A percentile compares a stretch with the other conserved stretches of the same genome.
Conservation (phyloP, 1,140 invertebrate species). For the Ladona fulva region DNA sequence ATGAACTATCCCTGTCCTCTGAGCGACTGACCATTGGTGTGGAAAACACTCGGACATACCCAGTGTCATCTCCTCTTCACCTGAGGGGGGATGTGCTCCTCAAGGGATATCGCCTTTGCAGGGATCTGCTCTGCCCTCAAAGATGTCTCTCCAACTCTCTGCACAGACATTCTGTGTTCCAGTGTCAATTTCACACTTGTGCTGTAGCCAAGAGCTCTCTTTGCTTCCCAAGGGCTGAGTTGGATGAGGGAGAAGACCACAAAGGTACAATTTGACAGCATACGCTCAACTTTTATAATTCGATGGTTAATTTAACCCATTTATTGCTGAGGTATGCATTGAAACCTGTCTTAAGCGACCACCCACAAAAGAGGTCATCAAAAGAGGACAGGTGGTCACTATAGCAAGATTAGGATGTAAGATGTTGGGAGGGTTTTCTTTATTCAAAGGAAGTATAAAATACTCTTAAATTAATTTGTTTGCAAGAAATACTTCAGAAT, state of each 20-base stretch:
- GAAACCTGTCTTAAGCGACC: too few relatives aligned
- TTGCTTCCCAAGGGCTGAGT: slow-evolving; percentile 72
- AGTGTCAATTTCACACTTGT: slow-evolving; percentile 87
- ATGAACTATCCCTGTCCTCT: slow-evolving; percentile 54
- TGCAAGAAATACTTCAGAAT: too few relatives aligned
- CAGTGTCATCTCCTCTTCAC: slow-evolving; percentile 41
- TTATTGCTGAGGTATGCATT: too few relatives aligned
- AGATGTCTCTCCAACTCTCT: slow-evolving; percentile 13
- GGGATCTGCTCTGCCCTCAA: not conserved
- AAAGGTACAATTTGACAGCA: too few relatives aligned
- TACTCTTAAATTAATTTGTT: too few relatives aligned
- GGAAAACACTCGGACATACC: slow-evolving; percentile 43
- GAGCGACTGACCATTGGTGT: slow-evolving; percentile 56
- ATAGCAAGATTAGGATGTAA: too few relatives aligned
- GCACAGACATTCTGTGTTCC: slow-evolving; percentile 55
- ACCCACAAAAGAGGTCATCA: too few relatives aligned
- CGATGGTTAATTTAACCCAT: too few relatives aligned
- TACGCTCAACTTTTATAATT: too few relatives aligned
- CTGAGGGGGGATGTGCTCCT: slow-evolving; percentile 81
- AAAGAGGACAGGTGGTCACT: too few relatives aligned
- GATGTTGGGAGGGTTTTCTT: too few relatives aligned
- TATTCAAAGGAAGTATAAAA: too few relatives aligned
- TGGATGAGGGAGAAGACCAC: slow-evolving; percentile 56
- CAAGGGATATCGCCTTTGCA: slow-evolving; percentile 60
- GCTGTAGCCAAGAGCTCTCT: slow-evolving; percentile 74